These are phyloP conservation scores for Nebria brevicollis DNA, from an alignment of 2,888 invertebrate species.

Conservation along the genomic window DNA sequence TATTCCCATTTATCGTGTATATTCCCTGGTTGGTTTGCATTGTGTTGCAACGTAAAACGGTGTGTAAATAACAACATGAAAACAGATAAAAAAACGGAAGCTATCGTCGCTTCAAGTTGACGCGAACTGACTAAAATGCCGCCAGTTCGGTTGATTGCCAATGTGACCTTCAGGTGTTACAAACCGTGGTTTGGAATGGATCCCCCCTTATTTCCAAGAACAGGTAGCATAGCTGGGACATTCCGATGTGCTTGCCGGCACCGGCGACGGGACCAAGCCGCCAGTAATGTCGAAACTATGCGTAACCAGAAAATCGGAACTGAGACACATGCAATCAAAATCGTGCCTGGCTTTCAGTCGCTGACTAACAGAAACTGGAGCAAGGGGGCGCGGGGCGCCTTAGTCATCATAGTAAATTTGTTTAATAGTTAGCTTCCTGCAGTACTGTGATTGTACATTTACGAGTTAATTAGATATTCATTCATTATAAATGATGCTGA, in stretches of 20 bases:
- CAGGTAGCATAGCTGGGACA: constrained; percentile 34
- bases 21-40: constrained; percentile 42
- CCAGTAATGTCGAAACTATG: neutral
- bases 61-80: neutral
- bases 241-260: constrained; percentile 24
- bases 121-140: constrained; percentile 1
- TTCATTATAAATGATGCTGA: neutral
- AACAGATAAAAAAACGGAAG: neutral
- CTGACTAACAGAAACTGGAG: neutral
- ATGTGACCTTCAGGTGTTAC: constrained; percentile 20
- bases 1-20: constrained; percentile 31
- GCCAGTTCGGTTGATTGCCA: neutral
- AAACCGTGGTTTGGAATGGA: neutral
- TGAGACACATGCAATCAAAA: neutral
- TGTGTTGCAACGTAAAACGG: constrained; percentile 7
- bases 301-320: neutral
- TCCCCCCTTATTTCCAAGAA: constrained; percentile 19
- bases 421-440: neutral
- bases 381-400: neutral
- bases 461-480: neutral
- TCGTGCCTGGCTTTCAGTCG: neutral
- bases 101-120: constrained; percentile 3
- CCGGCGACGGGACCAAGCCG: neutral
- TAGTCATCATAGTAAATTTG: neutral
- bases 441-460: neutral